Percentiles rank a stretch among this genome's conserved stretches.
Evolutionary conservation across 2,888 invertebrate genomes (phyloP).

Genomic region (Hydropsyche betteni): DNA sequence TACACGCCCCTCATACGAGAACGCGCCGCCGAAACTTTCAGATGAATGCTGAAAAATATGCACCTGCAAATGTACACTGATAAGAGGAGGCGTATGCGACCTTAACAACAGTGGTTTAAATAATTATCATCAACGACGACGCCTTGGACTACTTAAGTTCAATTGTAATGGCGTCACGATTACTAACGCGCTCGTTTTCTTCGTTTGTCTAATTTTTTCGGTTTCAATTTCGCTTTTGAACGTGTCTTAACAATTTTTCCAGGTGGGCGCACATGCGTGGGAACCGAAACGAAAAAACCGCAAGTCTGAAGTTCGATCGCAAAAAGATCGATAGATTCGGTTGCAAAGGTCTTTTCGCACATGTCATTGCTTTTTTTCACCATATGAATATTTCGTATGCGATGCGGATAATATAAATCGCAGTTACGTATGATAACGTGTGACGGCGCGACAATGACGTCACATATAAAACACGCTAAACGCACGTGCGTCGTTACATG

Average conservation of each 20-base stretch:
- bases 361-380: too few relatives aligned
- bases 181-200: background rate
- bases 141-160: constrained; percentile 47
- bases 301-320: too few relatives aligned
- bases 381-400: background rate
- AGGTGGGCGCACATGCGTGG: too few relatives aligned
- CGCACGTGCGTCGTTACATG: constrained; percentile 8
- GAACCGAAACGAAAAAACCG: too few relatives aligned
- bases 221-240: constrained; percentile 1
- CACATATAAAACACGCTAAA: constrained; percentile 1
- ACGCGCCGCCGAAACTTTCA: background rate
- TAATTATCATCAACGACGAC: constrained; percentile 24
- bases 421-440: constrained; percentile 11
- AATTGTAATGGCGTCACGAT: constrained; percentile 45
- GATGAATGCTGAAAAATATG: too few relatives aligned
- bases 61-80: constrained; percentile 30
- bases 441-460: constrained; percentile 9
- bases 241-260: background rate
- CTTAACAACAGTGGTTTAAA: background rate
- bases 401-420: constrained; percentile 11
- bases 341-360: too few relatives aligned
- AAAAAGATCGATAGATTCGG: too few relatives aligned
- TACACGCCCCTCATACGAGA: background rate
- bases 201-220: background rate
- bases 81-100: background rate